phyloP scores from a whole-genome alignment of 2,888 invertebrate species.

The Monochamus alternatus region DNA sequence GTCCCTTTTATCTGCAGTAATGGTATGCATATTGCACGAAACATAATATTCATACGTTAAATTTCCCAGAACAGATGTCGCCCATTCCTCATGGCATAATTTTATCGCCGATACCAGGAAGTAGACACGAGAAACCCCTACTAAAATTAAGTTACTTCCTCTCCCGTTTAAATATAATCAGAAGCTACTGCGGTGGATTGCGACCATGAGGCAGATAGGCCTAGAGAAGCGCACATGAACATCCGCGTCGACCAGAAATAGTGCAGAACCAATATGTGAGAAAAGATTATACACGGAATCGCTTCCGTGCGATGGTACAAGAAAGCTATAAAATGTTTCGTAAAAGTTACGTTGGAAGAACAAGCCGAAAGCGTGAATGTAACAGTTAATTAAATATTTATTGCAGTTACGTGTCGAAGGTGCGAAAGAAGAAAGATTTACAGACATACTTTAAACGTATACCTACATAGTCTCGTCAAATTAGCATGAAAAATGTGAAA shows the following conservation, averaged over 20 bases:
- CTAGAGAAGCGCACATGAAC: constrained; percentile 8
- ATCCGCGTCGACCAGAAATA: constrained; percentile 26
- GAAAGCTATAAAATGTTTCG: constrained; percentile 19
- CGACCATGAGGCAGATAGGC: background rate
- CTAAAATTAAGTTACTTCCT: constrained; percentile 25
- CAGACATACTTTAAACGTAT: background rate
- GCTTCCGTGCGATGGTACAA: constrained; percentile 15
- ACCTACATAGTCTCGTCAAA: background rate
- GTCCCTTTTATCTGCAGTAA: background rate
- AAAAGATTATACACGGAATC: constrained; percentile 18
- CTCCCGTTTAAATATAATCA: constrained; percentile 16
- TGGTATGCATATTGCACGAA: constrained; percentile 4
- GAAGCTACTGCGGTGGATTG: constrained; percentile 12
- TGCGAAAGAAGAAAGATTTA: background rate
- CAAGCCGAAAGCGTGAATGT: background rate
- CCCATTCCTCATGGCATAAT: constrained; percentile 9
- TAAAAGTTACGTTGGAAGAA: constrained; percentile 17
- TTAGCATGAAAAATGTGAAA: too few species aligned
- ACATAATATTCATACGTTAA: background rate
- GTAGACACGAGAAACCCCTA: constrained; percentile 25
- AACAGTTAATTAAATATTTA: constrained; percentile 1
- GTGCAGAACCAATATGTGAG: constrained; percentile 29
- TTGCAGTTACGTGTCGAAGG: background rate
- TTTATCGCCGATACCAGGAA: constrained; percentile 26
- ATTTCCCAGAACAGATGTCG: constrained; percentile 22